Conservation (phyloP, 2,797 vertebrate genomes). For the Alosa sapidissima region DNA sequence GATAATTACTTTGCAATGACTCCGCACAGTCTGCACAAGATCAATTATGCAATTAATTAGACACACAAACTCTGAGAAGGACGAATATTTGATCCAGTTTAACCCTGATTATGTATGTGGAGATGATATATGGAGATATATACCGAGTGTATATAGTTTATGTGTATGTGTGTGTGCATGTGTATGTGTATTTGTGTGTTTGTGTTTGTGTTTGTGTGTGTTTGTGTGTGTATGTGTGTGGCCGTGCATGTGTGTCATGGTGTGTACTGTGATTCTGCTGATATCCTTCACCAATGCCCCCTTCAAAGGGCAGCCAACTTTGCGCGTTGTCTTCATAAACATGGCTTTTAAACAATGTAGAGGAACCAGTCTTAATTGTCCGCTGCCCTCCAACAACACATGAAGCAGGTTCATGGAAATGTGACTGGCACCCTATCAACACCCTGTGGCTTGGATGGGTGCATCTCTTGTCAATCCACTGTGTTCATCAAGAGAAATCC, state of each 20-base stretch:
- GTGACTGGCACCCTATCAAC: background rate
- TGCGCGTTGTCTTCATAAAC: background rate
- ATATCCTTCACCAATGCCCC: background rate
- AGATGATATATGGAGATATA: background rate
- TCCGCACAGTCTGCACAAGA: background rate
- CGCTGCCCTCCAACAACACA: background rate
- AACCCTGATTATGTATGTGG: background rate
- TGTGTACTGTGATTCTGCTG: background rate
- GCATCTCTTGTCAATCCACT: background rate
- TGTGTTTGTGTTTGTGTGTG: background rate
- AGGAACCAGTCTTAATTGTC: background rate
- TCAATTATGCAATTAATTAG: conserved; percentile 7
- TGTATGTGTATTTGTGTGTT: no score
- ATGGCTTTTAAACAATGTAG: background rate
- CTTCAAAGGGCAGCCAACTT: background rate
- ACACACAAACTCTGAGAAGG: background rate
- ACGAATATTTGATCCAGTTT: background rate
- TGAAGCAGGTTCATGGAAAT: background rate
- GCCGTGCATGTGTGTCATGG: background rate
- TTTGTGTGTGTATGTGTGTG: background rate
- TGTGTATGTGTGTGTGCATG: no score
- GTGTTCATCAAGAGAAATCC: background rate
- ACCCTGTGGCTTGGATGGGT: background rate
- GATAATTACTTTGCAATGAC: conserved; percentile 24
- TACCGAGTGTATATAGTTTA: no score